Evolutionary conservation across 2,113 vertebrate species (phyloP), one percentile per base, ranked within the genome.

Genomic region (Tamias sibiricus): DNA sequence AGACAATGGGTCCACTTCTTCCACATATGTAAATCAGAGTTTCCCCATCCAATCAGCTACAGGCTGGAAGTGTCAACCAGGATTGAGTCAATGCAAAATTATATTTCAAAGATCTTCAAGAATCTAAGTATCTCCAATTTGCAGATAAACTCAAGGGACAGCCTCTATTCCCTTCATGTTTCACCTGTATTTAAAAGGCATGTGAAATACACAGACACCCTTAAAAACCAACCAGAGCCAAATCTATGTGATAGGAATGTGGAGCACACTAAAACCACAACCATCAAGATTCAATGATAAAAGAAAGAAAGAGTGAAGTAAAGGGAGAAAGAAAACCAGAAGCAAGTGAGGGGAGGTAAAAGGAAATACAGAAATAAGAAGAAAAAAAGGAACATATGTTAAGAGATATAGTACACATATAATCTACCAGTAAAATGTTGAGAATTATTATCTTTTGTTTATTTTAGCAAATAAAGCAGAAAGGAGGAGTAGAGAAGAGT

Each of bases 291-390:
- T 26, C 57, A 16, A 20, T 3, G 7, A 57, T 40, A 57, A 91
- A 93, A 88, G 37, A 95, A 88, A 49, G 52, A 80, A 59, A 32
- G 6, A 47, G n/a, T 30, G 1, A 32, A 16, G 37, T 40, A 84
- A 89, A 82, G 4, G 37, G 12, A 75, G 28, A 90, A 85, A 89
- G n/a, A 62, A 95, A 91, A 77, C 22, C 20, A 81, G 77, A 87
- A 59, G 87, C 26, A 24, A 68, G 20, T 40, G 28, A n/a, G 17
- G 14, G 28, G 30, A 80, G 35, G 32, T 72, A 20, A 54, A 81
- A 57, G 62, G 30, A 87, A 47, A 82, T 35, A 76, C 19, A 62
- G 8, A 87, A 62, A 57, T 44, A 10, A 20, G 37, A 59, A 35
- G n/a, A 62, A 47, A 40, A 85, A 90, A 87, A 72, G 6, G 30